Percentiles rank a stretch among this genome's conserved stretches.
phyloP scores from a whole-genome alignment of 2,888 invertebrate genomes.

The Gymnoscelis rufifasciata region DNA sequence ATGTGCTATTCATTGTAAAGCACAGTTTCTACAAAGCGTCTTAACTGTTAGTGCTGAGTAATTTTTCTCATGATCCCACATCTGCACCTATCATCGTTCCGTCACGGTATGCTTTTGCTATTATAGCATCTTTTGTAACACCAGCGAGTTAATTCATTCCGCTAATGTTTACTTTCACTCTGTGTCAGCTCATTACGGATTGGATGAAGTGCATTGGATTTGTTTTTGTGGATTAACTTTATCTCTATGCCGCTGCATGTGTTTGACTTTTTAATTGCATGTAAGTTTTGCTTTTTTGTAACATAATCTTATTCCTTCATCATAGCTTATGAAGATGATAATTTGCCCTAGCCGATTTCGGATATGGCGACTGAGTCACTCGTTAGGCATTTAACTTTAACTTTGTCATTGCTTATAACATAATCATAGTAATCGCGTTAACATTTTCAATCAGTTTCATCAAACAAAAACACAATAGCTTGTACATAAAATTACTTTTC shows the following conservation, averaged over 20 bases:
- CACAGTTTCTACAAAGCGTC: not conserved
- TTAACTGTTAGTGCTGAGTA: slow-evolving; percentile 8
- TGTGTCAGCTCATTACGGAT: slow-evolving; percentile 18
- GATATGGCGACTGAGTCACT: no score
- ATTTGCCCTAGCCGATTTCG: no score
- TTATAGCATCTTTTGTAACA: slow-evolving; percentile 32
- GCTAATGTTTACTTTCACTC: slow-evolving; percentile 29
- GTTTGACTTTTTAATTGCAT: not conserved
- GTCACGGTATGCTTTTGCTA: slow-evolving; percentile 33
- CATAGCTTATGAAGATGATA: no score
- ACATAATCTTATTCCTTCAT: not conserved
- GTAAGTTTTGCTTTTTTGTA: not conserved
- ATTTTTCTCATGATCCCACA: slow-evolving; percentile 22
- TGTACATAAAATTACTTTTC: no score
- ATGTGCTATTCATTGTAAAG: no score
- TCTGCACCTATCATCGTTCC: slow-evolving; percentile 21
- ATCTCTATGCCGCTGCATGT: slow-evolving; percentile 11
- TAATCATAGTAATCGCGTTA: no score
- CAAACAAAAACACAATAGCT: no score
- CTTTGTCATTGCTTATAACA: no score
- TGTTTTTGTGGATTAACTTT: not conserved
- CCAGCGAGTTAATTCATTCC: slow-evolving; percentile 26
- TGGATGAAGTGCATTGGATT: not conserved
- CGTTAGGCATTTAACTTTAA: no score
- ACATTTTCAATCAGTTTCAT: no score